A percentile compares a stretch with the other conserved stretches of the same genome.
phyloP scores from a whole-genome alignment of 35 echinoderm and acorn worm genomes.

The Stichopus chloronotus region DNA sequence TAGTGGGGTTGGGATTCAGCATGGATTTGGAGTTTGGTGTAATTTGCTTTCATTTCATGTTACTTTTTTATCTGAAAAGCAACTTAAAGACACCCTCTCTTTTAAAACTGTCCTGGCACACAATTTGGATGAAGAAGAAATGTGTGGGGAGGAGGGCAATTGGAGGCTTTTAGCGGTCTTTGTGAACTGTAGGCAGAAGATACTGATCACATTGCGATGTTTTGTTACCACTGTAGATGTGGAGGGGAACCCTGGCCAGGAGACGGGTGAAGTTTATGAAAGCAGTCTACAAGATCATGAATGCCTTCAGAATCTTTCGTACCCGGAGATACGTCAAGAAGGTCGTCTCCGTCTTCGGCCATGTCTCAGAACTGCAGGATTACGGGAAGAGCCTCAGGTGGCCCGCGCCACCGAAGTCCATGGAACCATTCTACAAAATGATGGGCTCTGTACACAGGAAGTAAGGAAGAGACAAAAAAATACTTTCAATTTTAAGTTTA shows the following conservation, averaged over 20 bases:
- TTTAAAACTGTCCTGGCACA: no score
- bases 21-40: no score
- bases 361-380: constrained; percentile 70
- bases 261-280: constrained; percentile 74
- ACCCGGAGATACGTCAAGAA: constrained; percentile 78
- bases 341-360: constrained; percentile 70
- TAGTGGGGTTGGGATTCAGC: no score
- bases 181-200: no score
- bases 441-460: constrained; percentile 81
- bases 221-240: constrained; percentile 54
- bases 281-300: constrained; percentile 89
- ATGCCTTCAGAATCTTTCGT: constrained; percentile 75
- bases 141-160: no score
- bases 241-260: constrained; percentile 92
- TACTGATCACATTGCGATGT: no score
- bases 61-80: no score
- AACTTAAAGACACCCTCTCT: no score
- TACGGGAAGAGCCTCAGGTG: constrained; percentile 82
- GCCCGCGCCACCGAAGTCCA: constrained; percentile 75
- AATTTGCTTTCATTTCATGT: no score
- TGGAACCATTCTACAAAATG: constrained; percentile 62
- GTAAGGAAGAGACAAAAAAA: background rate
- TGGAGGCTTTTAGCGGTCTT: no score
- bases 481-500: background rate
- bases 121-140: no score